Evolutionary conservation across 2,888 invertebrate genomes (phyloP), one percentile per base, ranked within the genome.

Genomic region (Agrotis clavis): DNA sequence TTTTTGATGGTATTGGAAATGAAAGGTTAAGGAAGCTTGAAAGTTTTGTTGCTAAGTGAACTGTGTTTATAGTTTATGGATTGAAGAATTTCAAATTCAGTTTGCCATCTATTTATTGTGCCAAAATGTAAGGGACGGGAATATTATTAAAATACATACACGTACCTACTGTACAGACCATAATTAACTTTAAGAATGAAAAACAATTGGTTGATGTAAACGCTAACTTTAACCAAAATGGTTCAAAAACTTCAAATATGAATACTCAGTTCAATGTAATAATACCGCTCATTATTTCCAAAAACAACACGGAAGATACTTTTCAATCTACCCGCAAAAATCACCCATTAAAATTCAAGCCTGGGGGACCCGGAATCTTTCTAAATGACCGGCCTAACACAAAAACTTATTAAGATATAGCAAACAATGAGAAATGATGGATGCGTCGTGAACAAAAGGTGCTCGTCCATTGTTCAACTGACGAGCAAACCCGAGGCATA

Each of bases 331-430:
- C 87, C 81, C 81, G 76, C 71, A 67, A 86, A 86, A 86, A 87
- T 85, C 81, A 83, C 87, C 83, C 85, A 94, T 94, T 92, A 91
- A 91, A 92, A 94, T 92, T 92, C 89, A 89, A 79, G 71, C 88
- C 88, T 83, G 88, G 88, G 88, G 87, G 83, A 85, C 84, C 88
- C 88, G 89, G 92, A 91, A 94, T 95, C 94, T 94, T 95, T 95
- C 95, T 93, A 94, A 95, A 93, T 94, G 95, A 95, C 94, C 95
- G 94, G 91, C 90, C 92, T 90, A 87, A 88, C 89, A 95, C 92
- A 96, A 95, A 94, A 95, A 94, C 91, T 94, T 96, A 95, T 95
- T 95, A 96, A 95, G 95, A 95, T 94, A 95, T 92, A 87, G 89
- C 94, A 93, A 94, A 95, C 96, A 96, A 95, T 91, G 93, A 86